Evolutionary conservation across 2,888 invertebrate species (phyloP).

Genomic region (Drosophila cracens): DNA sequence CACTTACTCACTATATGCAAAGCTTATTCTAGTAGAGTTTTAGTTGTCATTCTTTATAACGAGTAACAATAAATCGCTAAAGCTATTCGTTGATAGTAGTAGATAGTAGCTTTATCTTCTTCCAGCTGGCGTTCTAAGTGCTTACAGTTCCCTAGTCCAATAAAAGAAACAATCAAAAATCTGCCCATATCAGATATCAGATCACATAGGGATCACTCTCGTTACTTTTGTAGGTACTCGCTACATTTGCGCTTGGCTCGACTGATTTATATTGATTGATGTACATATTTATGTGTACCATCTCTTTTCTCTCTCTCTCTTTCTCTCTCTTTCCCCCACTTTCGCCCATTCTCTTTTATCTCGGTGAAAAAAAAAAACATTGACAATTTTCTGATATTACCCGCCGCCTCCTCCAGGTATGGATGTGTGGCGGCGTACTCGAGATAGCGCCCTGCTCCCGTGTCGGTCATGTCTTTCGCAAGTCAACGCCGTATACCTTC

Average conservation of each 20-base stretch:
- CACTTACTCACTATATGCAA: neutral
- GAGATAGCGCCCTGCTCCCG: constrained; percentile 97
- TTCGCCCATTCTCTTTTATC: constrained; percentile 7
- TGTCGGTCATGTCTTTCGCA: constrained; percentile 98
- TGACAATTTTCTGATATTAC: constrained; percentile 10
- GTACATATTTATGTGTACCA: constrained; percentile 52
- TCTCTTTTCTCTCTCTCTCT: constrained; percentile 58
- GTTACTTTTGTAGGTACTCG: constrained; percentile 20
- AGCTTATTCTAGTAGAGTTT: neutral
- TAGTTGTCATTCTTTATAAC: neutral
- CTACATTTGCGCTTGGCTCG: constrained; percentile 60
- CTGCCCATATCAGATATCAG: constrained; percentile 1
- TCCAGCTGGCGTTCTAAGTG: constrained; percentile 1
- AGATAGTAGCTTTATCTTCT: neutral
- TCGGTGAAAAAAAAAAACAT: neutral
- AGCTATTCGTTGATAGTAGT: neutral
- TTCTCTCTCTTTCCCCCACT: neutral
- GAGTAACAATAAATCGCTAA: neutral
- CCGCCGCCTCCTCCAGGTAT: constrained; percentile 88
- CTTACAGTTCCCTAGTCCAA: constrained; percentile 6
- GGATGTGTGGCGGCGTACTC: constrained; percentile 98
- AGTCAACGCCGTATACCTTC: constrained; percentile 99
- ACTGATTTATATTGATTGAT: constrained; percentile 20
- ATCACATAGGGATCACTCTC: neutral
- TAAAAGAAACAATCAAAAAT: neutral